phyloP scores from a whole-genome alignment of 2,113 vertebrate species.

The Sinocyclocheilus maitianheensis region DNA sequence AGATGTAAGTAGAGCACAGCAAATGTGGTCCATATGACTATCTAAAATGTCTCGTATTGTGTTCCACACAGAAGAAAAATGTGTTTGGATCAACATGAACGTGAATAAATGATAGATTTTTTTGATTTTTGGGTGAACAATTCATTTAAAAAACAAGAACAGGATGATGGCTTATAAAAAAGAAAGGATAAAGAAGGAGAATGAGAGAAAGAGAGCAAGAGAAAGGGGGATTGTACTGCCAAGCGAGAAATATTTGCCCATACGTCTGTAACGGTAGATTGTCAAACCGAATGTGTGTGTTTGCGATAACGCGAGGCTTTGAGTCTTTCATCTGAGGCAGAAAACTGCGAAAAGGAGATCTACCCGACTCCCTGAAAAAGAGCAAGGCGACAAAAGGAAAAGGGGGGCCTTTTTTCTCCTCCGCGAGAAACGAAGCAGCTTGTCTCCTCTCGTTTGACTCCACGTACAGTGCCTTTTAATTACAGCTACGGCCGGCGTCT shows the following conservation, averaged over 20 bases:
- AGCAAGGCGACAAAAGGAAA: slow-evolving; percentile 32
- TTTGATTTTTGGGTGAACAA: neutral
- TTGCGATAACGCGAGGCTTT: slow-evolving; percentile 49
- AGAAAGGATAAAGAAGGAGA: neutral
- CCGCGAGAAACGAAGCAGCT: slow-evolving; percentile 20
- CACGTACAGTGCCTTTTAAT: slow-evolving; percentile 50
- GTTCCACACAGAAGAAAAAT: neutral
- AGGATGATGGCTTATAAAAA: slow-evolving; percentile 13
- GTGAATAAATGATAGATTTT: neutral
- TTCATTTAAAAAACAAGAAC: slow-evolving; percentile 10
- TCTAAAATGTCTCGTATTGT: neutral
- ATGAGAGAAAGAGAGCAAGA: neutral
- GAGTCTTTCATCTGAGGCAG: slow-evolving; percentile 50
- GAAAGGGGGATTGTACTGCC: neutral
- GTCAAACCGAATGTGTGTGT: slow-evolving; percentile 53
- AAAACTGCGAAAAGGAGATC: slow-evolving; percentile 39
- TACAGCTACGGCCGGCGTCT: slow-evolving; percentile 44
- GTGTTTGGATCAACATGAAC: neutral
- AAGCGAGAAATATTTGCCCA: slow-evolving; percentile 47
- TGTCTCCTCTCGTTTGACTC: slow-evolving; percentile 52
- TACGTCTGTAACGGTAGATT: slow-evolving; percentile 43
- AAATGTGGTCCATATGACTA: neutral
- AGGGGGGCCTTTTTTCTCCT: slow-evolving; percentile 19
- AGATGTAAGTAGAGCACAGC: neutral
- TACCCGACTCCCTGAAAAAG: slow-evolving; percentile 36